Conservation (phyloP, 2,888 invertebrate species). For the Geophilus truncorum region DNA sequence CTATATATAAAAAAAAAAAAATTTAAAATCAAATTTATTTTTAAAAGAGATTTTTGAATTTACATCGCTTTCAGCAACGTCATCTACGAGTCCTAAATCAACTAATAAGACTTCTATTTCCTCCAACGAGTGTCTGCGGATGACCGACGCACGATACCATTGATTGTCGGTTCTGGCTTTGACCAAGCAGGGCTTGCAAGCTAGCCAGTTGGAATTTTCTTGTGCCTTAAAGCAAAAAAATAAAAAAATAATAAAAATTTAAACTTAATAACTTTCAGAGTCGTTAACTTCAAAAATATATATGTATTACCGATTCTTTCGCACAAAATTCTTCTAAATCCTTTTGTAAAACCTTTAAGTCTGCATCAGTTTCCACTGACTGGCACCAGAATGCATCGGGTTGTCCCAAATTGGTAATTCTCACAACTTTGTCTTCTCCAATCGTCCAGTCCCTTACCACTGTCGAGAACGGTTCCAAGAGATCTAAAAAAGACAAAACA, state of each 20-base stretch:
- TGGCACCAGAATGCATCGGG: slow-evolving; percentile 19
- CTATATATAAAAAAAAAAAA: background rate
- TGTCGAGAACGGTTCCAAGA: background rate
- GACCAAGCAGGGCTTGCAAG: background rate
- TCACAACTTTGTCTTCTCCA: background rate
- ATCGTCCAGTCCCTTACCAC: background rate
- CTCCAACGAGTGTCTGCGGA: background rate
- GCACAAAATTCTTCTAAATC: background rate
- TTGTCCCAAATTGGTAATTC: background rate
- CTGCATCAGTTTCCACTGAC: slow-evolving; percentile 37
- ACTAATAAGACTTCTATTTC: background rate
- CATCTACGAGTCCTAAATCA: background rate
- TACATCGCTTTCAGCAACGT: background rate
- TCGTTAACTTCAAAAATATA: too few relatives aligned
- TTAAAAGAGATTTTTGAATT: background rate
- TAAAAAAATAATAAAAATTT: background rate
- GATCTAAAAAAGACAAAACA: background rate
- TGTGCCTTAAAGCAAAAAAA: background rate
- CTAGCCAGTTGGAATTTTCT: too few relatives aligned
- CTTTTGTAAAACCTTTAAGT: slow-evolving; percentile 34
- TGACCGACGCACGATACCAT: background rate
- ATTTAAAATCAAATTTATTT: background rate
- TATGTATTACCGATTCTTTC: background rate
- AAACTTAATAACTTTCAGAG: background rate
- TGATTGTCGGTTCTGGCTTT: background rate